Conservation (phyloP, 2,797 vertebrate species). For the Acipenser transmontanus region DNA sequence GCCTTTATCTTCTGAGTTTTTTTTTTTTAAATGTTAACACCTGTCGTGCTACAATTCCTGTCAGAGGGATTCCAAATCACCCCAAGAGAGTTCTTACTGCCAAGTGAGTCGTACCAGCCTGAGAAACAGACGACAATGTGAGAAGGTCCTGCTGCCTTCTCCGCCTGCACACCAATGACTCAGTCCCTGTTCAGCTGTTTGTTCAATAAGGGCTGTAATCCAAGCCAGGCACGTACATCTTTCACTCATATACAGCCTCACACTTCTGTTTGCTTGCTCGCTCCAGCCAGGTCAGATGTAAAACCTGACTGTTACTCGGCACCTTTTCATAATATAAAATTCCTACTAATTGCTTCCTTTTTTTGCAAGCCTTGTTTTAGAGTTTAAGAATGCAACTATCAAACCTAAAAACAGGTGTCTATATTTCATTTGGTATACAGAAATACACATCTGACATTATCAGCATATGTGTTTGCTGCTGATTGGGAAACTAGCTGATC, state of each 20-base stretch:
- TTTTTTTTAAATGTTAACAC: constrained; percentile 72
- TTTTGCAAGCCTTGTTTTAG: not conserved
- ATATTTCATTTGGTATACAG: too few relatives aligned
- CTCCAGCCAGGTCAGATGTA: constrained; percentile 87
- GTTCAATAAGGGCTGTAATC: constrained; percentile 84
- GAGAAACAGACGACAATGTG: constrained; percentile 77
- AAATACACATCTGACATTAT: too few relatives aligned
- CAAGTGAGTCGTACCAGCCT: constrained; percentile 78
- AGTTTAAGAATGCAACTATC: not conserved
- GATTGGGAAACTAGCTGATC: too few relatives aligned
- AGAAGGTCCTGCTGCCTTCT: constrained; percentile 74
- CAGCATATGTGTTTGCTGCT: too few relatives aligned
- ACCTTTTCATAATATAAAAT: constrained; percentile 42
- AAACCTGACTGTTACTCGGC: constrained; percentile 53
- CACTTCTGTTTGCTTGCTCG: constrained; percentile 72
- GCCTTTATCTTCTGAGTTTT: constrained; percentile 52
- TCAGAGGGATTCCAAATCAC: constrained; percentile 75
- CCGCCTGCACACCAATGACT: constrained; percentile 72
- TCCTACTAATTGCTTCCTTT: constrained; percentile 16
- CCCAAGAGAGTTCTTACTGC: constrained; percentile 74
- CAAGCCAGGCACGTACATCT: constrained; percentile 79
- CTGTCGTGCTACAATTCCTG: constrained; percentile 78
- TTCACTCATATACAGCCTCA: constrained; percentile 73
- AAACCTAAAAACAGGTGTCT: too few relatives aligned
- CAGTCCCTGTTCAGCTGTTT: constrained; percentile 87